These are phyloP conservation scores for Mormyrus hasselquistii DNA, from an alignment of 2,797 vertebrate species.

Conservation along the genomic window DNA sequence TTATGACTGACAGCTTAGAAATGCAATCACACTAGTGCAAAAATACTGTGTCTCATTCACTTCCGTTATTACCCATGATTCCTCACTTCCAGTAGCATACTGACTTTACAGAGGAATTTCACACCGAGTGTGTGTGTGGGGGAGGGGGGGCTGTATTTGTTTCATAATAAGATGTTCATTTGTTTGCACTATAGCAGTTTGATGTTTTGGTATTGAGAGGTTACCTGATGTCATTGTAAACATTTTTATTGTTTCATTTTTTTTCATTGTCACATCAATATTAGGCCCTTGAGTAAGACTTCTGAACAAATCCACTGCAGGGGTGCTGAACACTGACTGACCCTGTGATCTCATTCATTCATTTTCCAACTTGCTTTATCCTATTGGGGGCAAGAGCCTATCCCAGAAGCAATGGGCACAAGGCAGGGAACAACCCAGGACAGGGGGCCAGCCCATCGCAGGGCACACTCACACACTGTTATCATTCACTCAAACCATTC, in stretches of 20 bases:
- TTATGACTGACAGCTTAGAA: too few species aligned
- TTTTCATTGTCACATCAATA: neutral
- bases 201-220: neutral
- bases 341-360: neutral
- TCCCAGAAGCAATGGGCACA: too few species aligned
- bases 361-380: too few species aligned
- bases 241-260: neutral
- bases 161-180: neutral
- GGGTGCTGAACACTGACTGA: neutral
- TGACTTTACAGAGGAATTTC: neutral
- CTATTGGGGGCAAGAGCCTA: too few species aligned
- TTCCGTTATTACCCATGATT: neutral
- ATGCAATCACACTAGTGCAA: neutral
- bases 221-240: neutral
- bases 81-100: neutral
- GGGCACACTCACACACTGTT: too few species aligned
- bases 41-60: neutral
- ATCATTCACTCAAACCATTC: too few species aligned
- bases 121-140: neutral
- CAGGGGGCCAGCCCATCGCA: too few species aligned
- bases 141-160: neutral
- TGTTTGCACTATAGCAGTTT: neutral
- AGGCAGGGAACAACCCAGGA: too few species aligned
- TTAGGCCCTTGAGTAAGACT: neutral
- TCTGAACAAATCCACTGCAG: neutral